These are phyloP conservation scores for Recurvirostra avosetta DNA, from an alignment of 2,113 vertebrate genomes.

Conservation along the genomic window DNA sequence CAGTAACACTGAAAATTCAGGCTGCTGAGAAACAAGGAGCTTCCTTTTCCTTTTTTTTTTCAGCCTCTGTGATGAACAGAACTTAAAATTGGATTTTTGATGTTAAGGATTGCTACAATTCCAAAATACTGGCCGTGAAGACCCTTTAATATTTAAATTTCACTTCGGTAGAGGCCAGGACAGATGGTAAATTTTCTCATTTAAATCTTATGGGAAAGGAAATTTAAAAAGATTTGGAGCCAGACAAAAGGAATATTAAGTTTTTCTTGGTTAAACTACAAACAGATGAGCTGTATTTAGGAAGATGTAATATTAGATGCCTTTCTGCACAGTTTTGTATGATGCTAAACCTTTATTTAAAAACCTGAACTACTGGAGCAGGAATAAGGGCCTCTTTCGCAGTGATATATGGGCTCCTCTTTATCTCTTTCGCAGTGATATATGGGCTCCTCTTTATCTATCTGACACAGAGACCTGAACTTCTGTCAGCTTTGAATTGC, in stretches of 20 bases:
- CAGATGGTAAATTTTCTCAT: neutral
- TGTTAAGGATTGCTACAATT: neutral
- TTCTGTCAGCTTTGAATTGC: slow-evolving; percentile 66
- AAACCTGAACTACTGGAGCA: neutral
- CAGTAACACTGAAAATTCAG: neutral
- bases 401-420: slow-evolving; percentile 33
- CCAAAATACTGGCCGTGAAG: neutral
- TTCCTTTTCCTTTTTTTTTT: neutral
- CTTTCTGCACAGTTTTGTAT: neutral
- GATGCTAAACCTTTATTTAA: neutral
- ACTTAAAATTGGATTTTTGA: neutral
- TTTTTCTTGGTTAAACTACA: neutral
- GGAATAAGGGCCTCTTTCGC: slow-evolving; percentile 1
- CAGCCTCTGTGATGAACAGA: neutral
- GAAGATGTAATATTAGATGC: neutral
- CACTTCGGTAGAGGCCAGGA: neutral
- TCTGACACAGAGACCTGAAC: slow-evolving; percentile 63
- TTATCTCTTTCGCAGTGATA: slow-evolving; percentile 41
- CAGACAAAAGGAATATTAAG: neutral
- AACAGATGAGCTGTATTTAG: neutral
- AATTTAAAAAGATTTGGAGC: neutral
- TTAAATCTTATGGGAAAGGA: neutral
- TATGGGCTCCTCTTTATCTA: slow-evolving; percentile 50
- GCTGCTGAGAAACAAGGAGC: neutral
- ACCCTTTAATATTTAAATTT: neutral